These are phyloP conservation scores for Apodemus agrarius DNA, from an alignment of 2,797 vertebrate species.

Conservation along the genomic window DNA sequence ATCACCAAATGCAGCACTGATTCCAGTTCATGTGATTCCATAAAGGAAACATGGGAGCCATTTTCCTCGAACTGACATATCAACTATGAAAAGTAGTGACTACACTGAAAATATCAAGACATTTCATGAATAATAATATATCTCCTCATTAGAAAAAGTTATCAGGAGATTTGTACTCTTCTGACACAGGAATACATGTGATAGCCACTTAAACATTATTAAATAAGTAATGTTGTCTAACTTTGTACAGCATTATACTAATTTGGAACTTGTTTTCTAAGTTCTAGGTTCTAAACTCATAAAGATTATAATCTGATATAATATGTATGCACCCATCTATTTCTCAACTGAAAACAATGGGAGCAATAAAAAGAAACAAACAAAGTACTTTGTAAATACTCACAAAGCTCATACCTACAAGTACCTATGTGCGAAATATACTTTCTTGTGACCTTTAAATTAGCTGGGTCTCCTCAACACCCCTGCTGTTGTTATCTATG, in stretches of 20 bases:
- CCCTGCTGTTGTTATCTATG: not conserved
- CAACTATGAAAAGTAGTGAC: conserved; percentile 22
- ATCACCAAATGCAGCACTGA: not conserved
- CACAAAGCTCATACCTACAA: not conserved
- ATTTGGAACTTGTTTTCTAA: not conserved
- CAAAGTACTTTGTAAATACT: not conserved
- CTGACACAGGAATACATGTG: not conserved
- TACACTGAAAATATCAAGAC: conserved; percentile 1
- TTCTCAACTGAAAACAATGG: conserved; percentile 7
- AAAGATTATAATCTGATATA: not conserved
- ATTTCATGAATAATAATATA: conserved; percentile 43
- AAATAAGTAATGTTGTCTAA: not conserved
- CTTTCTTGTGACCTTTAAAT: not conserved
- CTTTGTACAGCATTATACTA: not conserved
- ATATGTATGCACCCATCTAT: not conserved
- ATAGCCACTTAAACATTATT: conserved; percentile 19
- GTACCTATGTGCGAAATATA: not conserved
- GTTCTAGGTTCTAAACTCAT: not conserved
- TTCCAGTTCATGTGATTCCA: not conserved
- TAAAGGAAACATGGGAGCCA: not conserved
- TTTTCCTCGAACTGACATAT: not conserved
- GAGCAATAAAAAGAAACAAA: not conserved
- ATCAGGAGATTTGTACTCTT: not conserved
- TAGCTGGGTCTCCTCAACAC: too few species aligned
- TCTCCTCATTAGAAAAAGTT: not conserved